These are phyloP conservation scores for Metalampra italica DNA, from an alignment of 2,888 invertebrate genomes.

Conservation along the genomic window DNA sequence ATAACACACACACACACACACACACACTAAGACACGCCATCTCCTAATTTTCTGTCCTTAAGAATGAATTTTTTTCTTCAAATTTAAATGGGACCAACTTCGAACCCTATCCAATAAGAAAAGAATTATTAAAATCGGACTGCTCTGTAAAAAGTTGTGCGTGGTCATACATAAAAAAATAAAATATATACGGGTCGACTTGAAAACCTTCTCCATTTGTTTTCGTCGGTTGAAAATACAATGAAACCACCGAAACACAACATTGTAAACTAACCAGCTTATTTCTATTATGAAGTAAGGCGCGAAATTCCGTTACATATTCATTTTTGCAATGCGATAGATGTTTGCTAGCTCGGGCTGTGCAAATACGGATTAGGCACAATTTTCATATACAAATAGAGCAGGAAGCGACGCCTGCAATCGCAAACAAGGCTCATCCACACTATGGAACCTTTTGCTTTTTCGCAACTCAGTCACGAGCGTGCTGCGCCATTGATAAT, in stretches of 20 bases:
- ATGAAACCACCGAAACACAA: neutral
- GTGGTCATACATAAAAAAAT: no score
- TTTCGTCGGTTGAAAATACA: neutral
- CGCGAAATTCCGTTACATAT: slow-evolving; percentile 27
- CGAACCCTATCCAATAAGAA: no score
- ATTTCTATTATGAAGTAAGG: slow-evolving; percentile 13
- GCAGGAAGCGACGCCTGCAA: slow-evolving; percentile 20
- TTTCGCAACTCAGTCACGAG: neutral
- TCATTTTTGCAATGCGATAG: slow-evolving; percentile 39
- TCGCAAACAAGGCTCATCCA: slow-evolving; percentile 24
- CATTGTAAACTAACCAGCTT: neutral
- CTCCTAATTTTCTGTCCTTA: no score
- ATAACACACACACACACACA: no score
- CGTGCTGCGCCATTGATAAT: no score
- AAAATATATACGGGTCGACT: no score
- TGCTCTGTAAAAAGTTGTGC: no score
- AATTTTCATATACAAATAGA: slow-evolving; percentile 63
- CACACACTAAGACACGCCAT: no score
- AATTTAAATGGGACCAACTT: no score
- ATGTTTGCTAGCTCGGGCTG: slow-evolving; percentile 36
- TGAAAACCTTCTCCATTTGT: no score
- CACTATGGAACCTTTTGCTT: slow-evolving; percentile 18
- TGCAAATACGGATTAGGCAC: slow-evolving; percentile 55
- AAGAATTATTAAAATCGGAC: no score
- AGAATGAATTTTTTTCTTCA: no score